Evolutionary conservation across 2,797 vertebrate genomes (phyloP).

Genomic region (Manis javanica): DNA sequence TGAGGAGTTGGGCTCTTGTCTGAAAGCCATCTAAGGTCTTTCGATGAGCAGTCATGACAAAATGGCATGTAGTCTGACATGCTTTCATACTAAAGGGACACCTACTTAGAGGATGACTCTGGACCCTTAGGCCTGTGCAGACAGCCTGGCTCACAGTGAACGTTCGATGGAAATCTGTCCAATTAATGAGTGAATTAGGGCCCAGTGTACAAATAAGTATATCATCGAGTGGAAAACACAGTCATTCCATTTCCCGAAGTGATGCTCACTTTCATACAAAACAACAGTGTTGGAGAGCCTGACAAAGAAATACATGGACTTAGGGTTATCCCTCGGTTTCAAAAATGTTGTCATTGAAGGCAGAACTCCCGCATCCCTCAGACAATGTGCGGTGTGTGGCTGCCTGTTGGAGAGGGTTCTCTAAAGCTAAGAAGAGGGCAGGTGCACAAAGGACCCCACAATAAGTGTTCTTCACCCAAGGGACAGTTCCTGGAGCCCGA

Average conservation of each 20-base stretch:
- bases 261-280: background rate
- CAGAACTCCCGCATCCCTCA: background rate
- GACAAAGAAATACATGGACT: background rate
- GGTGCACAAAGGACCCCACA: background rate
- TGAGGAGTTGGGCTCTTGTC: background rate
- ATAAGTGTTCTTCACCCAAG: background rate
- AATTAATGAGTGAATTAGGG: accelerated
- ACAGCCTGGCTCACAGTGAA: background rate
- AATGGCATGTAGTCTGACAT: background rate
- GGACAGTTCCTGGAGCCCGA: background rate
- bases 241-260: background rate
- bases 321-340: background rate
- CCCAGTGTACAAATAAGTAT: background rate
- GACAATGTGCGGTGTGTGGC: background rate
- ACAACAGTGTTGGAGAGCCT: background rate
- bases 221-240: background rate
- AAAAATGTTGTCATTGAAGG: conserved; percentile 13
- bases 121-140: no score
- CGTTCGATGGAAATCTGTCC: background rate
- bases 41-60: no score
- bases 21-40: background rate
- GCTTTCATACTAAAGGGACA: background rate
- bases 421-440: background rate
- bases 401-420: background rate
- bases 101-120: background rate